These are phyloP conservation scores for Ptychodera flava DNA, from an alignment of 35 echinoderm and acorn worm species.

Conservation along the genomic window DNA sequence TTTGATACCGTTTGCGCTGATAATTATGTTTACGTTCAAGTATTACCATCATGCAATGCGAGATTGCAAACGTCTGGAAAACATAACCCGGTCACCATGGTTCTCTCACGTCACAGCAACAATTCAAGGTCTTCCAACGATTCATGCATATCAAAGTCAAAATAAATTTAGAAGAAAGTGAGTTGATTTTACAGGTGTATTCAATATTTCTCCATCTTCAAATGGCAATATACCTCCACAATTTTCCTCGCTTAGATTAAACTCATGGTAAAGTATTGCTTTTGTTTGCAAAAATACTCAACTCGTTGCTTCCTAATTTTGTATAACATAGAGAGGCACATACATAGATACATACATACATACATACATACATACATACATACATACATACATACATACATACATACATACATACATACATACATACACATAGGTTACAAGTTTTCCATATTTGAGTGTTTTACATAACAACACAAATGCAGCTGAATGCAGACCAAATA, in stretches of 20 bases:
- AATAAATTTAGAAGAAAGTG: constrained; percentile 63
- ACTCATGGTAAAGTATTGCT: no score
- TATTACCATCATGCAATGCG: constrained; percentile 70
- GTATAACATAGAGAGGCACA: background rate
- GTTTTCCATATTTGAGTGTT: background rate
- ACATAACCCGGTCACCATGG: constrained; percentile 85
- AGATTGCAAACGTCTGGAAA: constrained; percentile 85
- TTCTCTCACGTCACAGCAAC: constrained; percentile 96
- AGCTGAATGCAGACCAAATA: background rate
- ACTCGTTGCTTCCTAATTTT: background rate
- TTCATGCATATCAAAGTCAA: constrained; percentile 86
- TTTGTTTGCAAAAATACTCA: background rate
- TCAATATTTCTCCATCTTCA: background rate
- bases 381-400: constrained; percentile 2
- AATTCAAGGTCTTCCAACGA: constrained; percentile 67
- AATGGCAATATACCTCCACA: background rate
- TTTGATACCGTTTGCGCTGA: constrained; percentile 45
- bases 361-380: background rate
- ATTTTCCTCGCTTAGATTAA: background rate
- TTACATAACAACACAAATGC: background rate
- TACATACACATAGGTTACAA: background rate
- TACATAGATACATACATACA: background rate
- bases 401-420: constrained; percentile 2
- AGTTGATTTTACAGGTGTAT: no score
- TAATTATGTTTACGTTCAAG: constrained; percentile 52